Percentiles rank a stretch among this genome's conserved stretches.
These are phyloP conservation scores for Gymnopithys bicolor DNA, from an alignment of 2,797 vertebrate genomes.

Conservation along the genomic window DNA sequence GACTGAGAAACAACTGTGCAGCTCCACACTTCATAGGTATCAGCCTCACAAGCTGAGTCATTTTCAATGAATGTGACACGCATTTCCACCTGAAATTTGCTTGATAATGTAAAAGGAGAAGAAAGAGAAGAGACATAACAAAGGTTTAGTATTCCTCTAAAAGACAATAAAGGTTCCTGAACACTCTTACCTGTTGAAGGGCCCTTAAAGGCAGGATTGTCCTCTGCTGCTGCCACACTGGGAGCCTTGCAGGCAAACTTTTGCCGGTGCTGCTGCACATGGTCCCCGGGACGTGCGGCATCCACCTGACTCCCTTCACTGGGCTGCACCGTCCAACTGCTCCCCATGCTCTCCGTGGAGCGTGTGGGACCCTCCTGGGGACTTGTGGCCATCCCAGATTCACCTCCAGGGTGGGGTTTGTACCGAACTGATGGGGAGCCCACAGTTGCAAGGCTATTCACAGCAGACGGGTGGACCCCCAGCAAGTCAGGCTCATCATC, in stretches of 20 bases:
- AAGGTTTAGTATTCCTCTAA: background rate
- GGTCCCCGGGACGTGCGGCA: conserved; percentile 75
- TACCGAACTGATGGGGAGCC: conserved; percentile 6
- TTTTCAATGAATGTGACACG: background rate
- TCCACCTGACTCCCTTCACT: conserved; percentile 71
- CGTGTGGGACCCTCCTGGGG: background rate
- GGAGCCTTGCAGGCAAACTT: conserved; percentile 77
- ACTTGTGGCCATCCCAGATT: conserved; percentile 3
- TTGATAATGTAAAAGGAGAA: background rate
- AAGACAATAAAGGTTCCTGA: background rate
- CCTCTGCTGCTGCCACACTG: conserved; percentile 66
- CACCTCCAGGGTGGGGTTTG: conserved; percentile 63
- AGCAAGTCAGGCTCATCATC: conserved; percentile 82
- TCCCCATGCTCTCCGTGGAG: conserved; percentile 14
- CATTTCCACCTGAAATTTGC: background rate
- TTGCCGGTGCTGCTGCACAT: conserved; percentile 77
- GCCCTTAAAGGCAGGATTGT: conserved; percentile 71
- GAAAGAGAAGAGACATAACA: background rate
- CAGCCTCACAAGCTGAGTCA: background rate
- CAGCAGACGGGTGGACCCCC: background rate
- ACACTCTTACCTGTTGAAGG: conserved; percentile 82
- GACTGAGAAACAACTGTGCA: background rate
- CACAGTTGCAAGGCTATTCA: background rate
- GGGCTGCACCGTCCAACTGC: conserved; percentile 18
- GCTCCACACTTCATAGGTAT: background rate